A percentile compares a stretch with the other conserved stretches of the same genome.
phyloP scores from a whole-genome alignment of 2,888 invertebrate genomes.

The Baronia brevicornis region DNA sequence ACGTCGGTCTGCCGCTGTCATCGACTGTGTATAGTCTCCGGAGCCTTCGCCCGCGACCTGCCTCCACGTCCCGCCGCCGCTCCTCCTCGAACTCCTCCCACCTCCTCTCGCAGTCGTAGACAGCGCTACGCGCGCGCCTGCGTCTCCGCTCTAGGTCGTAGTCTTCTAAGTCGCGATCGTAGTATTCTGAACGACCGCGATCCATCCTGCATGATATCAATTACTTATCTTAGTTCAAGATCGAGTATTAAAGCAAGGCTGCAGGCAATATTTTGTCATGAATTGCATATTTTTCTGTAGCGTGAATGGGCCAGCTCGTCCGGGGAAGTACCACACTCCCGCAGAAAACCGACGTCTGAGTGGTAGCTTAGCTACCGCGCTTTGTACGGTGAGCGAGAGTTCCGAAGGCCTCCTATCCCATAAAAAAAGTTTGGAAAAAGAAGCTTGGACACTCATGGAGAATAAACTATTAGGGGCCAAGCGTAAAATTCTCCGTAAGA shows the following conservation, averaged over 20 bases:
- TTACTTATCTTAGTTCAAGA: not conserved
- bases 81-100: conserved; percentile 20
- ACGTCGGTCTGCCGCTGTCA: conserved; percentile 30
- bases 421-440: no score
- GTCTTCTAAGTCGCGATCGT: conserved; percentile 44
- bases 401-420: no score
- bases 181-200: conserved; percentile 52
- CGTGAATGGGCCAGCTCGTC: no score
- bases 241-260: not conserved
- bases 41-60: conserved; percentile 31
- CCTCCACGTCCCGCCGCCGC: conserved; percentile 25
- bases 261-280: no score
- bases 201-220: conserved; percentile 27
- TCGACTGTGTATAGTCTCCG: conserved; percentile 52
- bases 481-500: no score
- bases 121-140: conserved; percentile 53
- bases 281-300: no score
- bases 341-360: no score
- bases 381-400: no score
- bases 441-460: no score
- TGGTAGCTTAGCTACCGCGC: no score
- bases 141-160: conserved; percentile 29
- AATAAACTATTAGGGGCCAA: no score
- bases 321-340: no score
- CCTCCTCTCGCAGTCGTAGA: conserved; percentile 42